Evolutionary conservation across 2,113 vertebrate species (phyloP), one percentile per base, ranked within the genome.

Genomic region (Calyptommatus sinebrachiatus): DNA sequence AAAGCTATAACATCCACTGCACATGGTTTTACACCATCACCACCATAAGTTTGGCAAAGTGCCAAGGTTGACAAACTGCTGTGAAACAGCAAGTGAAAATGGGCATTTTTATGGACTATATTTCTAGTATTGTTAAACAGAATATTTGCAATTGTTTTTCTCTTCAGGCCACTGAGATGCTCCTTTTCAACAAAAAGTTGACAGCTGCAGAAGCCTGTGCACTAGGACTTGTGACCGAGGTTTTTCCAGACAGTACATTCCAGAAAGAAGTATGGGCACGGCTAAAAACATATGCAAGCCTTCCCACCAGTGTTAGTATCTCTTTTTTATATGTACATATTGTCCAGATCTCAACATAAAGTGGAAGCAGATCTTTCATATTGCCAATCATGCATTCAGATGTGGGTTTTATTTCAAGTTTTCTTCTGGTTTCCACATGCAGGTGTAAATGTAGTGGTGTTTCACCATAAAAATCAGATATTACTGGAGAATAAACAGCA

Each of bases 171-270:
- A 86, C 69, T 11, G 97, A 98, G 88, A 93, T 98, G 92, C 92
- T 98, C 77, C 72, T 97, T 83, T 98, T 98, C 84, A 97, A 97
- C 73, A 97, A 95, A 93, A 96, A 96, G 93, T 79, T 98, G 71
- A 95, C 96, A 1, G 96, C 97, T 8, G 35, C 53, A 22, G 94
- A 97, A 89, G 97, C 97, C 0, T 97, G 92, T 76, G 83, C 93
- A 2, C 86, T 88, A 48, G 96, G 97, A 3, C 91, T 98, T 26
- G 95, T 98, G 68, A 95, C 95, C 0, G 96, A 97, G 86, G 97
- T 98, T 60, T 98, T 97, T 80, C 96, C 97, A 0, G 95, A 97
- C 9, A 85, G 81, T 87, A 95, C 90, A 86, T 97, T 98, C 90
- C 95, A 97, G 89, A 87, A 90, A 0, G 97, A 98, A 88, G 96